Conservation (phyloP, 2,888 invertebrate genomes). For the Doris montereyensis region DNA sequence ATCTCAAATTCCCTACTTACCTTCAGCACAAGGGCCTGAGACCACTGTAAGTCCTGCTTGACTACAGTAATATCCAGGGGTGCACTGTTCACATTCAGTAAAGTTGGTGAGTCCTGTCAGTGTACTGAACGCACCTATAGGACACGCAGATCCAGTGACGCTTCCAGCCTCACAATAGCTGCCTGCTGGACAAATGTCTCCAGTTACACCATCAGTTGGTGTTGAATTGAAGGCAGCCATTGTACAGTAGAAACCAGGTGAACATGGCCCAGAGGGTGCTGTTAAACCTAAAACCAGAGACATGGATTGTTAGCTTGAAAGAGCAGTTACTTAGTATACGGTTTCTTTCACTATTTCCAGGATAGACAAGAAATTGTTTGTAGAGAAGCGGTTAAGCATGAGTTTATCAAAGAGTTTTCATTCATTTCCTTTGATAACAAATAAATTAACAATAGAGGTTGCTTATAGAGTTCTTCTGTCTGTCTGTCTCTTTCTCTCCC, state of each 20-base stretch:
- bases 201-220: slow-evolving; percentile 66
- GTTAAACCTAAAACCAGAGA: too few species aligned
- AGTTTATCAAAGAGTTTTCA: too few species aligned
- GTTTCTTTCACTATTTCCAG: too few species aligned
- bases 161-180: slow-evolving; percentile 63
- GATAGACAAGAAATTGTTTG: too few species aligned
- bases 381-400: too few species aligned
- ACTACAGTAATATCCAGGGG: slow-evolving; percentile 66
- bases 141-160: slow-evolving; percentile 61
- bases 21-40: slow-evolving; percentile 66
- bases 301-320: too few species aligned
- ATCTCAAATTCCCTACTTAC: slow-evolving; percentile 52
- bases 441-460: too few species aligned
- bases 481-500: too few species aligned
- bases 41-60: slow-evolving; percentile 62
- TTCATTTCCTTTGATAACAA: too few species aligned
- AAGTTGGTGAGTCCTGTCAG: slow-evolving; percentile 54
- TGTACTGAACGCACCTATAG: slow-evolving; percentile 65
- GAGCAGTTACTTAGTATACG: too few species aligned
- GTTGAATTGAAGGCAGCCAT: slow-evolving; percentile 61
- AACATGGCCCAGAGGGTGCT: slow-evolving; percentile 60
- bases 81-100: slow-evolving; percentile 63
- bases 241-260: slow-evolving; percentile 65
- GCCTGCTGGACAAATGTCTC: slow-evolving; percentile 65
- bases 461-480: too few species aligned